Percentiles rank a stretch among this genome's conserved stretches.
phyloP scores from a whole-genome alignment of 2,113 vertebrate species.

The Kryptolebias marmoratus region DNA sequence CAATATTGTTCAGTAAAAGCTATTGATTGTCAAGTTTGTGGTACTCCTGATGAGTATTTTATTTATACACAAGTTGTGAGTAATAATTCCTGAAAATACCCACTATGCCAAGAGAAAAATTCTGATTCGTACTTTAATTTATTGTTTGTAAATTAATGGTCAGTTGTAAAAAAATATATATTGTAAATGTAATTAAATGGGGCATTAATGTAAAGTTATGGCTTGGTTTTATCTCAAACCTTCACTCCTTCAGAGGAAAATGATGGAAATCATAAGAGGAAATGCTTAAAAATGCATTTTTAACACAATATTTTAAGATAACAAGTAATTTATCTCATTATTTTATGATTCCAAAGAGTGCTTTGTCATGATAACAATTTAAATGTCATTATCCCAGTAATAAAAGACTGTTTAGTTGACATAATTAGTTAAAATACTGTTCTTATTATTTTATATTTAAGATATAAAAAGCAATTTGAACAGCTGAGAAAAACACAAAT shows the following conservation, averaged over 20 bases:
- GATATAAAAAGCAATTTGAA: too few relatives aligned
- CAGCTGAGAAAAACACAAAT: background rate
- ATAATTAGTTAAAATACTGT: too few relatives aligned
- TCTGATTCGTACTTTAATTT: constrained; percentile 3
- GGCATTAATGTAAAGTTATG: background rate
- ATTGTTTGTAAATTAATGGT: background rate
- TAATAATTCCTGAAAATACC: background rate
- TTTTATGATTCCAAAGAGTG: too few relatives aligned
- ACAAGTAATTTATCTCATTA: too few relatives aligned
- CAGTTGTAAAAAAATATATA: background rate
- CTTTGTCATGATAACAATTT: too few relatives aligned
- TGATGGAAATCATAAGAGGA: background rate
- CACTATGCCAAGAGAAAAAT: background rate
- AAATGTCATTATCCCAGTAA: too few relatives aligned
- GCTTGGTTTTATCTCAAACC: background rate
- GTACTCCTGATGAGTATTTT: background rate
- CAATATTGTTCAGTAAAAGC: constrained; percentile 21
- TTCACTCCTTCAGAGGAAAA: background rate
- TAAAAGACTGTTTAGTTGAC: too few relatives aligned
- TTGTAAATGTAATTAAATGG: background rate
- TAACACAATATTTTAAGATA: too few relatives aligned
- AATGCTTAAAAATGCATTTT: too few relatives aligned
- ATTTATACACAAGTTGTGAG: constrained; percentile 15
- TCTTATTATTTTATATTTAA: too few relatives aligned
- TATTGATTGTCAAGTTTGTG: constrained; percentile 16